These are phyloP conservation scores for Ephialtes manifestator DNA, from an alignment of 2,888 invertebrate genomes.

Conservation along the genomic window DNA sequence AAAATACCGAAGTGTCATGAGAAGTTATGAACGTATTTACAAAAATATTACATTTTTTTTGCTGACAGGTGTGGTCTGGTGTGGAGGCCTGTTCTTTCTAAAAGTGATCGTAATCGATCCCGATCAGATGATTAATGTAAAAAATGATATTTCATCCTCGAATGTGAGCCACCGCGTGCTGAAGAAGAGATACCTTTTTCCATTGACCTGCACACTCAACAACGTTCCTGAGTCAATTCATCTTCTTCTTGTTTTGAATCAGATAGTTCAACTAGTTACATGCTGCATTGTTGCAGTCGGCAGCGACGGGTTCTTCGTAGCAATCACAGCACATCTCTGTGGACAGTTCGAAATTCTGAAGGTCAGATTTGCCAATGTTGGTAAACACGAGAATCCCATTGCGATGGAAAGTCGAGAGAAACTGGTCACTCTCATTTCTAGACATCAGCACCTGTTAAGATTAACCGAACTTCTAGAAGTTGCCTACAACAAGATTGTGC, in stretches of 20 bases:
- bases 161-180: slow-evolving; percentile 40
- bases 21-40: slow-evolving; percentile 66
- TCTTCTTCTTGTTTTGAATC: background rate
- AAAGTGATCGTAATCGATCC: slow-evolving; percentile 64
- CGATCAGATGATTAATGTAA: slow-evolving; percentile 57
- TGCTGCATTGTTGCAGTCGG: slow-evolving; percentile 24
- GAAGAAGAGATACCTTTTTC: slow-evolving; percentile 65
- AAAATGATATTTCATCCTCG: slow-evolving; percentile 9
- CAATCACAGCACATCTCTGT: slow-evolving; percentile 73
- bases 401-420: slow-evolving; percentile 38
- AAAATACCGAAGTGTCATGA: slow-evolving; percentile 67
- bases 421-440: slow-evolving; percentile 59
- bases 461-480: slow-evolving; percentile 68
- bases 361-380: slow-evolving; percentile 66
- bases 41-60: slow-evolving; percentile 53
- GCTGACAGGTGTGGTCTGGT: background rate
- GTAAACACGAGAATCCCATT: slow-evolving; percentile 25
- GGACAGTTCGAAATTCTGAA: slow-evolving; percentile 76
- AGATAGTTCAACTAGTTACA: background rate
- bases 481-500: slow-evolving; percentile 71
- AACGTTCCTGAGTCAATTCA: slow-evolving; percentile 62
- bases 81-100: slow-evolving; percentile 42
- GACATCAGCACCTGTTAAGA: slow-evolving; percentile 69
- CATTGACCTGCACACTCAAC: slow-evolving; percentile 69
- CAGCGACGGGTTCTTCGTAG: slow-evolving; percentile 71